Conservation (phyloP, 2,113 vertebrate genomes). For the Prinia subflava region DNA sequence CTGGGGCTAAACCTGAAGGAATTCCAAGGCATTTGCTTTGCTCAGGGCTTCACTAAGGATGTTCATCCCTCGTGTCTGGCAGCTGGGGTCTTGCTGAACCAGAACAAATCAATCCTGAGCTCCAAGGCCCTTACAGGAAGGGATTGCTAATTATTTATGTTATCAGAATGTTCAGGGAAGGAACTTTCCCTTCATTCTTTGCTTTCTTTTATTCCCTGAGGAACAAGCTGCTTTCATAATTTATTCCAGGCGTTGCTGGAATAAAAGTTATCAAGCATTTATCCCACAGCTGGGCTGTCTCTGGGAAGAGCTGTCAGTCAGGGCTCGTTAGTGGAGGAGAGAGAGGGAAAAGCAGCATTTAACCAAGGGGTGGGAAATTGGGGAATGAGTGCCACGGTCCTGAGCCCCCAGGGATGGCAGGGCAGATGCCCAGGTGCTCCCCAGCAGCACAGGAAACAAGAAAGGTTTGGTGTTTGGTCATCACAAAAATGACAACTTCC, state of each 20-base stretch:
- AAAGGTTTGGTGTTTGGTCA: background rate
- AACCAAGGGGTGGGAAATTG: background rate
- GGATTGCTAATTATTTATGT: constrained; percentile 19
- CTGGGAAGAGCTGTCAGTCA: background rate
- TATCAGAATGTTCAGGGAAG: background rate
- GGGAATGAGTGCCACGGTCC: fast-evolving
- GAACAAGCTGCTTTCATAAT: background rate
- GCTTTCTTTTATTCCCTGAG: background rate
- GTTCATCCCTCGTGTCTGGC: background rate
- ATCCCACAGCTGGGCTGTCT: background rate
- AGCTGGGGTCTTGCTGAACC: background rate
- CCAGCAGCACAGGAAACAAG: background rate
- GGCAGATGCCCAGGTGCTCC: background rate
- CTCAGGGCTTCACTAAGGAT: background rate
- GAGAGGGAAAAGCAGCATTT: background rate
- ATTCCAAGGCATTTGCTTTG: background rate
- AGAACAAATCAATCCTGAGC: background rate
- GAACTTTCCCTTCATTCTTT: background rate
- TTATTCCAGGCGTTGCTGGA: background rate
- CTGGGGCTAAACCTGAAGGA: background rate
- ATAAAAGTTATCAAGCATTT: background rate
- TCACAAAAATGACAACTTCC: background rate
- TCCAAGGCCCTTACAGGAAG: background rate
- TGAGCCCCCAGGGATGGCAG: background rate
- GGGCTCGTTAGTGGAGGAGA: background rate